Evolutionary conservation across 2,888 invertebrate species (phyloP).

Genomic region (Eurois occulta): DNA sequence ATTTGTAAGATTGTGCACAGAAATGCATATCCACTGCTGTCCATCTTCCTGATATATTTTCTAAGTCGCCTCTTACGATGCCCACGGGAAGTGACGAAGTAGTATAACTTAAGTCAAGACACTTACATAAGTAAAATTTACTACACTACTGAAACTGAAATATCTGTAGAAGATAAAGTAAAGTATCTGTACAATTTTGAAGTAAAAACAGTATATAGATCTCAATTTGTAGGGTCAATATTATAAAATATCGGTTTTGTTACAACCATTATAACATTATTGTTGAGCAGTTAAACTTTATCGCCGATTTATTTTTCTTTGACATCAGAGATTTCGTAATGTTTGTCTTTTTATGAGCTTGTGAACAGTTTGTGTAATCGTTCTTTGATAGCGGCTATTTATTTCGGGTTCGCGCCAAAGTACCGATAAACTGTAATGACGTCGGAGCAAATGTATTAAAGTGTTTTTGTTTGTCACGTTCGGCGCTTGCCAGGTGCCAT

Average conservation of each 20-base stretch:
- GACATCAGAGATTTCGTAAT: constrained; percentile 85
- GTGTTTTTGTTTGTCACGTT: constrained; percentile 72
- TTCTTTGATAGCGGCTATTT: constrained; percentile 86
- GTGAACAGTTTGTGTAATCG: constrained; percentile 87
- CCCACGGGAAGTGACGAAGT: constrained; percentile 29
- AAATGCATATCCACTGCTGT: constrained; percentile 16
- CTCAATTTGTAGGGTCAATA: constrained; percentile 45
- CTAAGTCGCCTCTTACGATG: constrained; percentile 15
- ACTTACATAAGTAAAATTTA: constrained; percentile 6
- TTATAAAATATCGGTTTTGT: constrained; percentile 68
- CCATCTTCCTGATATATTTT: constrained; percentile 24
- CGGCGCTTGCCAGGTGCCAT: constrained; percentile 50
- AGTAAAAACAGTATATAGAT: neutral
- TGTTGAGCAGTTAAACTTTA: constrained; percentile 80
- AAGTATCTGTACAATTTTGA: constrained; percentile 7
- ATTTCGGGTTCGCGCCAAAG: constrained; percentile 80
- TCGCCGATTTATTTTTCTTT: constrained; percentile 84
- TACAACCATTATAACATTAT: constrained; percentile 76
- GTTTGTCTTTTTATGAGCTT: constrained; percentile 85
- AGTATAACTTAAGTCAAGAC: constrained; percentile 1
- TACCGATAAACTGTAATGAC: constrained; percentile 84
- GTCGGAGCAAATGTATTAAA: constrained; percentile 79
- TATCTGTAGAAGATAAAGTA: neutral
- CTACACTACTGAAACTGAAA: constrained; percentile 5
- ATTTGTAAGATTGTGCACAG: neutral